Conservation (phyloP, 1,140 invertebrate species). For the Drosophila nannoptera region DNA sequence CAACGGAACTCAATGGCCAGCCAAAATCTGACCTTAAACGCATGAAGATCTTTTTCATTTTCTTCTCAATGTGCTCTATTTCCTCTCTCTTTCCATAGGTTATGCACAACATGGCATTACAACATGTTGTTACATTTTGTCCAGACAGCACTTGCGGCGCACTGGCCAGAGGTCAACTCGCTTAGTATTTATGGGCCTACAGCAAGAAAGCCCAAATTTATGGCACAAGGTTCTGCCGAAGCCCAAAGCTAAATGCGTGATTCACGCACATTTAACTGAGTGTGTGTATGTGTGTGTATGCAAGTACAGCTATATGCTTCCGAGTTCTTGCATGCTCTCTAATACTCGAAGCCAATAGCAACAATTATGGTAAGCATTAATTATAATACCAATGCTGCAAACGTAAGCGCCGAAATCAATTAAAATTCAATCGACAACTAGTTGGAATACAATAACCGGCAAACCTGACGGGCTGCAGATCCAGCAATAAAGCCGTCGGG, state of each 20-base stretch:
- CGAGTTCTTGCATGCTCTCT: slow-evolving; percentile 19
- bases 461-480: slow-evolving; percentile 28
- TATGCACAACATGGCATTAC: slow-evolving; percentile 11
- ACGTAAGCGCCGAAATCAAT: slow-evolving; percentile 49
- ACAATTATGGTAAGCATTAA: slow-evolving; percentile 39
- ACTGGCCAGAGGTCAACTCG: slow-evolving; percentile 29
- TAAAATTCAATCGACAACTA: slow-evolving; percentile 57
- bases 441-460: slow-evolving; percentile 44
- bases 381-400: slow-evolving; percentile 43
- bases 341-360: slow-evolving; percentile 12
- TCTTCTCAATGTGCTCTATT: slow-evolving; percentile 16
- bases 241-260: background rate
- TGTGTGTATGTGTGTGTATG: background rate
- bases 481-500: slow-evolving; percentile 6
- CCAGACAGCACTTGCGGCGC: slow-evolving; percentile 9
- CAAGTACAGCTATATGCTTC: slow-evolving; percentile 8
- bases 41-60: slow-evolving; percentile 17
- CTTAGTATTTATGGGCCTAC: slow-evolving; percentile 28
- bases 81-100: slow-evolving; percentile 19
- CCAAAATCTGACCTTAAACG: slow-evolving; percentile 16
- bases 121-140: slow-evolving; percentile 31
- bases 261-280: background rate
- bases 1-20: slow-evolving; percentile 43
- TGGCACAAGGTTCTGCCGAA: slow-evolving; percentile 35
- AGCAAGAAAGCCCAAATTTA: slow-evolving; percentile 10